Evolutionary conservation across 2,797 vertebrate genomes (phyloP).

Genomic region (Micrastur ruficollis): DNA sequence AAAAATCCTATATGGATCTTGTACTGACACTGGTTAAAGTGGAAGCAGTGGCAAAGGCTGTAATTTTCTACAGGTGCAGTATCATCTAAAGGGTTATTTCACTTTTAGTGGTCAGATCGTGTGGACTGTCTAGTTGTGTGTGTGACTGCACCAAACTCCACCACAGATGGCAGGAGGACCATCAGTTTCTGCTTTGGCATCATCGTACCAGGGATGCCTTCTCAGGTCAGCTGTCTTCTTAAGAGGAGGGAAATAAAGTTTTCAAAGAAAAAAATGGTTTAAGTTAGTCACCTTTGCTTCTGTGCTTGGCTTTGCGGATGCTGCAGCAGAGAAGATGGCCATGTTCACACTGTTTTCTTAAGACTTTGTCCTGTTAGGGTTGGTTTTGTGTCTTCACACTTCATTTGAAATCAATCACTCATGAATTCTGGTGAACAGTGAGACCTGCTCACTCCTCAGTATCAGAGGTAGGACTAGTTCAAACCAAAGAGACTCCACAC

Average conservation of each 20-base stretch:
- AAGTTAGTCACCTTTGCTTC: neutral
- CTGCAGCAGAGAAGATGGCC: neutral
- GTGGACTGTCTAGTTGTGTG: neutral
- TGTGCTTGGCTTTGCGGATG: neutral
- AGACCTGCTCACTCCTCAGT: neutral
- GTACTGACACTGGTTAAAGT: neutral
- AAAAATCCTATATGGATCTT: neutral
- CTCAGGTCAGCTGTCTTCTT: neutral
- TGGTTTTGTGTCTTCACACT: neutral
- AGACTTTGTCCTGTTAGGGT: neutral
- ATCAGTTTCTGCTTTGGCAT: neutral
- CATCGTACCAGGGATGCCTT: fast-evolving
- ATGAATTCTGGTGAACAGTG: neutral
- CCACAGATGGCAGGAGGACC: neutral
- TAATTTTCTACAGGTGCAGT: neutral
- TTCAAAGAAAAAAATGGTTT: neutral
- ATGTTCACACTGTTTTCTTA: neutral
- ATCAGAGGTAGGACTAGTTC: neutral
- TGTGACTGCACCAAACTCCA: neutral
- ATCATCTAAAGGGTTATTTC: neutral
- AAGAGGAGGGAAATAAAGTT: neutral
- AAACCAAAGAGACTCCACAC: neutral
- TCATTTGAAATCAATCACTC: neutral
- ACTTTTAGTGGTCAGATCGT: neutral
- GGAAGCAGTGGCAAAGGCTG: neutral